These are phyloP conservation scores for Platanista minor DNA, from an alignment of 2,113 vertebrate species.

Conservation along the genomic window DNA sequence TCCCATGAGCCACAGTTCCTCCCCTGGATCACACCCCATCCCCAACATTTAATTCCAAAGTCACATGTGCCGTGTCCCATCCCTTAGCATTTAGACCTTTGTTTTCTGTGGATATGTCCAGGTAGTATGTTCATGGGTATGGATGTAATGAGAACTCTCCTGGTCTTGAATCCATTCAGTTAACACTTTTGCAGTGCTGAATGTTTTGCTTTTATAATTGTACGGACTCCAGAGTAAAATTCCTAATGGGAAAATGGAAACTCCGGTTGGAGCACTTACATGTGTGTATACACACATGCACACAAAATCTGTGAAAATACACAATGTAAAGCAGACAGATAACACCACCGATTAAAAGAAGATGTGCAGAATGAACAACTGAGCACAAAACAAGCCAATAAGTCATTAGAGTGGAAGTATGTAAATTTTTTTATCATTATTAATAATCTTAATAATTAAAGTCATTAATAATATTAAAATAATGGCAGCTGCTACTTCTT, in stretches of 20 bases:
- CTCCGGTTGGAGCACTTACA: neutral
- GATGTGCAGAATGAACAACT: fast-evolving
- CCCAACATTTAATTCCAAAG: neutral
- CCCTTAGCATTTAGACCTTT: neutral
- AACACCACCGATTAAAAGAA: neutral
- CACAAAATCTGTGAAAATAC: neutral
- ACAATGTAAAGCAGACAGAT: neutral
- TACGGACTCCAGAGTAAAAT: neutral
- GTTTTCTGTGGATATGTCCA: neutral
- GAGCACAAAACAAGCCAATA: neutral
- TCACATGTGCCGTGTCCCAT: fast-evolving
- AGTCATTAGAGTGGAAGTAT: neutral
- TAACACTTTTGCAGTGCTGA: neutral
- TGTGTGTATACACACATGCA: neutral
- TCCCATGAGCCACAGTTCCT: fast-evolving
- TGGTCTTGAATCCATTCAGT: neutral
- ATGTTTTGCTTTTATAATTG: neutral
- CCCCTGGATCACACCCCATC: neutral
- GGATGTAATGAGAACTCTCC: neutral
- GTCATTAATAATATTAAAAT: neutral
- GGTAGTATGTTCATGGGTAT: neutral
- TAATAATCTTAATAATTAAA: neutral
- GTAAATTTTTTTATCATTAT: neutral
- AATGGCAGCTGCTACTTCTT: neutral
- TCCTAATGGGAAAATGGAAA: neutral